phyloP scores from a whole-genome alignment of 2,888 invertebrate genomes.

The Bhutanitis thaidina region DNA sequence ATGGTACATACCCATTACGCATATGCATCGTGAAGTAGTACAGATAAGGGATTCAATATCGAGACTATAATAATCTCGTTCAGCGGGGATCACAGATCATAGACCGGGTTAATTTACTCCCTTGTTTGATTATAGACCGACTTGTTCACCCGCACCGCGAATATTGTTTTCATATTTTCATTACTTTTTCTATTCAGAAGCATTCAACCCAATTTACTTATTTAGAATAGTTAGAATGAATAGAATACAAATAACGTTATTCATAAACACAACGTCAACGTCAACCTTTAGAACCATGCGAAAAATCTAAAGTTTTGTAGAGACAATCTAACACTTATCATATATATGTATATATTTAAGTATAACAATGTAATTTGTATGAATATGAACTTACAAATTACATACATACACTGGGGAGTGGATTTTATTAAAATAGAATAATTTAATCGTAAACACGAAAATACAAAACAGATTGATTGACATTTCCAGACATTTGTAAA shows the following conservation, averaged over 20 bases:
- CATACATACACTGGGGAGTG: too few species aligned
- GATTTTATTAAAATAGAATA: conserved; percentile 3
- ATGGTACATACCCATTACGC: neutral
- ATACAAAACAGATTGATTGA: conserved; percentile 16
- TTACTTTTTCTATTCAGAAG: too few species aligned
- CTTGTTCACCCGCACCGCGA: neutral
- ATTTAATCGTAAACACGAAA: conserved; percentile 5
- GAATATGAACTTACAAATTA: neutral
- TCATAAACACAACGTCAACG: too few species aligned
- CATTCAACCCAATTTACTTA: too few species aligned
- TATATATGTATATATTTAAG: too few species aligned
- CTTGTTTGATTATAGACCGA: conserved; percentile 11
- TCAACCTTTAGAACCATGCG: too few species aligned
- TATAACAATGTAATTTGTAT: too few species aligned
- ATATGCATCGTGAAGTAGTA: neutral
- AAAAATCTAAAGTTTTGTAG: too few species aligned
- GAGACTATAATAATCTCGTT: conserved; percentile 14
- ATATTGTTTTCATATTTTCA: conserved; percentile 7
- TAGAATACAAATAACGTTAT: too few species aligned
- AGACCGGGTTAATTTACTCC: conserved; percentile 19
- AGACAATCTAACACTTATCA: too few species aligned
- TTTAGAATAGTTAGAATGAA: too few species aligned
- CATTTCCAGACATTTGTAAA: conserved; percentile 10
- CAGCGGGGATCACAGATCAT: conserved; percentile 16
- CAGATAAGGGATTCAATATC: conserved; percentile 16